phyloP scores from a whole-genome alignment of 2,113 vertebrate genomes.

The Microcebus murinus region DNA sequence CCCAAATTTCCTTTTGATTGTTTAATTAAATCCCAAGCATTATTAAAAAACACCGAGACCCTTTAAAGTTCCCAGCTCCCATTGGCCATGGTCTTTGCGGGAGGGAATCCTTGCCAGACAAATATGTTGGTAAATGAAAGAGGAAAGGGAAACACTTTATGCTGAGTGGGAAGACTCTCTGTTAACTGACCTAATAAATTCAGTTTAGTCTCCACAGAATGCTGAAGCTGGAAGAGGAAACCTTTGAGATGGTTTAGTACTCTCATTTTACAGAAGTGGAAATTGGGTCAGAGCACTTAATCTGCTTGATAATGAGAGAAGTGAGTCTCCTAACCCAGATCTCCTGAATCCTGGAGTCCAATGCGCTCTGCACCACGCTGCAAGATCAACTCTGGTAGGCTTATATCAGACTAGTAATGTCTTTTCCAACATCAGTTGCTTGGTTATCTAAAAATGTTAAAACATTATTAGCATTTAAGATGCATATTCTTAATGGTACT shows the following conservation, averaged over 20 bases:
- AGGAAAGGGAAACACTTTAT: background rate
- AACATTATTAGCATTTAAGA: background rate
- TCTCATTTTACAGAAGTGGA: background rate
- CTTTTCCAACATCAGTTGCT: background rate
- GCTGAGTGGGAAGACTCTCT: background rate
- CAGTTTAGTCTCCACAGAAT: background rate
- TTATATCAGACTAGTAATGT: background rate
- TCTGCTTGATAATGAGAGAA: background rate
- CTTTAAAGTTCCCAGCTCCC: background rate
- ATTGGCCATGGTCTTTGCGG: background rate
- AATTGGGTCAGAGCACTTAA: background rate
- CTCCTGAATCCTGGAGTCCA: background rate
- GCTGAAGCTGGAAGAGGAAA: background rate
- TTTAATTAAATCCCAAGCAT: background rate
- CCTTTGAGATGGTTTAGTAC: background rate
- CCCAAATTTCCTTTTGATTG: background rate
- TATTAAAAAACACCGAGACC: background rate
- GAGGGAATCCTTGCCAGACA: background rate
- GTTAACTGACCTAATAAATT: background rate
- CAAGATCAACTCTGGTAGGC: background rate
- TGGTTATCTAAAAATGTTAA: background rate
- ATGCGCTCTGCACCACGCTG: background rate
- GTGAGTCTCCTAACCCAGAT: background rate
- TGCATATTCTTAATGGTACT: background rate
- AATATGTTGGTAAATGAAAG: background rate